These are phyloP conservation scores for Drosophila virilis DNA, from an alignment of 1,140 invertebrate species.

Conservation along the genomic window DNA sequence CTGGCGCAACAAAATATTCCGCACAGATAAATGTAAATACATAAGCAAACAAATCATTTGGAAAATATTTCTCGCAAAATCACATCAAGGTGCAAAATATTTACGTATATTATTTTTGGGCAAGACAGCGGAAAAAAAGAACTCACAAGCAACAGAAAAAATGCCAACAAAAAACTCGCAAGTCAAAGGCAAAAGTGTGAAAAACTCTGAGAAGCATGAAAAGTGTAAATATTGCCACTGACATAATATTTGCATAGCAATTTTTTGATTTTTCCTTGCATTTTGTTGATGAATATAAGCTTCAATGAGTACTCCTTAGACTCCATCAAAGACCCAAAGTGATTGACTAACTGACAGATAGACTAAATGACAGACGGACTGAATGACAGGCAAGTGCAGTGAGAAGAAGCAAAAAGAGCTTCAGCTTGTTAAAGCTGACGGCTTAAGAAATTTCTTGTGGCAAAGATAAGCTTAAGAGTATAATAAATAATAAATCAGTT, in stretches of 20 bases:
- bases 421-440: neutral
- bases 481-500: too few relatives aligned
- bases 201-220: conserved; percentile 47
- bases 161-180: conserved; percentile 49
- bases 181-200: conserved; percentile 62
- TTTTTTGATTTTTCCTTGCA: conserved; percentile 52
- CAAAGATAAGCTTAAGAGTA: neutral
- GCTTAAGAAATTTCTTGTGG: neutral
- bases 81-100: conserved; percentile 79
- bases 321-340: conserved; percentile 22
- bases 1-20: conserved; percentile 46
- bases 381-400: conserved; percentile 2
- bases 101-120: conserved; percentile 77
- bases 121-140: conserved; percentile 30
- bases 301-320: conserved; percentile 47
- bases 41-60: conserved; percentile 79
- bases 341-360: conserved; percentile 39
- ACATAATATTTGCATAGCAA: conserved; percentile 64
- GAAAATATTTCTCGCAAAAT: conserved; percentile 78
- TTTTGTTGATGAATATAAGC: conserved; percentile 70
- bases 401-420: neutral
- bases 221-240: conserved; percentile 71
- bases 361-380: conserved; percentile 19
- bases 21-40: conserved; percentile 78
- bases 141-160: neutral